Evolutionary conservation across 1,140 invertebrate genomes (phyloP), one percentile per base, ranked within the genome.

Genomic region (Polypedilum pembai): DNA sequence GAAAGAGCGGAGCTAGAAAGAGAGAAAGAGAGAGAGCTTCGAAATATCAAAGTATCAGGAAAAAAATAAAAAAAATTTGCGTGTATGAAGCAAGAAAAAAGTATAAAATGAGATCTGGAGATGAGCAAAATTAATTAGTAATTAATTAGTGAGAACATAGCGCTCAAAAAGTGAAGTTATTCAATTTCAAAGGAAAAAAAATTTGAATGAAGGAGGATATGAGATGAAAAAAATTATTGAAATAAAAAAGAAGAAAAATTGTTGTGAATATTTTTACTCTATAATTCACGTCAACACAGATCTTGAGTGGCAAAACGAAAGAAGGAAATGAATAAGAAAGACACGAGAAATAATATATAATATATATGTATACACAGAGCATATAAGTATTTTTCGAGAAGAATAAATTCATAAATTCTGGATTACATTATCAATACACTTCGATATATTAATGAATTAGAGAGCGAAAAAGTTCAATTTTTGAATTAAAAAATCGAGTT

Each of bases 361-460:
- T 69, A 69, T 69, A 69, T 69, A 21, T 69, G 18, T 18, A 66
- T 2, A 45, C n/a, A 21, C 65, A 10, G 65, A 69, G 20, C n/a
- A 10, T 8, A 69, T 8, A 20, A 69, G 18, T 69, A 69, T 33
- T 3, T 5, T 33, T 33, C 4, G 17, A 69, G 18, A 69, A 69
- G 17, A 18, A 69, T 69, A 69, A 21, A 21, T 18, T n/a, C 65
- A 69, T 69, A 69, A 69, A 20, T 20, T 18, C 65, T 69, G 65
- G 65, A 69, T 69, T 69, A 69, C 63, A 66, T 66, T 66, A 17
- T 17, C 63, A 66, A 66, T 20, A 66, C 17, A 69, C 65, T 8
- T 33, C 24, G 5, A 33, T 3, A 33, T 3, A 33, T 33, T 3
- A 1, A 33, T 33, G 24, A 33, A 33, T 33, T 33, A 33, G 5